Evolutionary conservation across 2,888 invertebrate genomes (phyloP), one percentile per base, ranked within the genome.

Genomic region (Pristionchus entomophagus): DNA sequence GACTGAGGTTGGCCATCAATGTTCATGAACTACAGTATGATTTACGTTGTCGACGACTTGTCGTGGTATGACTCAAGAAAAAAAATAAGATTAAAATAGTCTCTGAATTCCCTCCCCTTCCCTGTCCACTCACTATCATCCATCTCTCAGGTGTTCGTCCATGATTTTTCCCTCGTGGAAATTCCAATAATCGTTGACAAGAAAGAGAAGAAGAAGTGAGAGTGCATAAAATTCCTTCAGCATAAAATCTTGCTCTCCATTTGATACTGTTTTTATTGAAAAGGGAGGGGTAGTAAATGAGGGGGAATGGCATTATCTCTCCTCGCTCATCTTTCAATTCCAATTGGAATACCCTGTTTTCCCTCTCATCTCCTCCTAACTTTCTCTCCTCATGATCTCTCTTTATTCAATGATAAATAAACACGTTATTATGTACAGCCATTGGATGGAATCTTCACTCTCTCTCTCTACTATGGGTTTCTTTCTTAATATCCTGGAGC

Each of bases 401-500:
- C 32, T 80, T 80, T 80, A 80, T 80, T 49, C 78, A 51, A 29
- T 32, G 32, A 38, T 73, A 38, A 73, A 73, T 41, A 73, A 22
- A 69, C 22, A 38, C 2, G 26, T 73, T 73, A 73, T 73, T 73
- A 73, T 73, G 41, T 80, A 80, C 51, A 80, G 10, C 78, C 78
- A 80, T 80, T 80, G 78, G 32, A 80, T 80, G 78, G 78, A 80
- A 51, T 51, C 22, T 32, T 80, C 73, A 41, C 45, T 73, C 8
- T 19, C 32, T 73, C 73, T 73, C 73, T 35, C 56, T 51, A 22
- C 51, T 10, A 17, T 32, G 17, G 19, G 17, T 12, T 69, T 26
- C 22, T 35, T 12, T 35, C 4, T 85, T 86, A 89, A 80, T 89
- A 89, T 86, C 89, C 89, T 26, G 89, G 89, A 35, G 89, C 89